These are phyloP conservation scores for Melopsittacus undulatus DNA, from an alignment of 2,797 vertebrate species.

Conservation along the genomic window DNA sequence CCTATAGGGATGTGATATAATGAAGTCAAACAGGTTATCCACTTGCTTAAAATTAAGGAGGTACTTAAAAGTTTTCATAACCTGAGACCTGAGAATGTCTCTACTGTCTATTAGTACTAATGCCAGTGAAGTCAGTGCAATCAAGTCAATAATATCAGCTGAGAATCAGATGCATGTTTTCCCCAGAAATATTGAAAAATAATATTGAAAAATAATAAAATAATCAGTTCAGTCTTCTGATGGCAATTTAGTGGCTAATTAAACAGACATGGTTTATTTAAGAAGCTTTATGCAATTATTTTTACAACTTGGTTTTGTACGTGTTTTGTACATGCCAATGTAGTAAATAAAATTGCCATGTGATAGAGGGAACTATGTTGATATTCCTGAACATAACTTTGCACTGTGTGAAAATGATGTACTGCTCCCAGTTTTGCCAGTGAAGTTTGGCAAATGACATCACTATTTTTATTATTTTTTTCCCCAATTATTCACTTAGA, in stretches of 20 bases:
- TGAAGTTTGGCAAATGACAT: background rate
- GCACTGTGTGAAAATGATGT: background rate
- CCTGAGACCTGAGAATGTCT: background rate
- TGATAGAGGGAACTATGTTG: background rate
- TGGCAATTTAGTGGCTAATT: slow-evolving; percentile 23
- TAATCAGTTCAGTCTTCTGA: slow-evolving; percentile 12
- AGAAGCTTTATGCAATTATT: slow-evolving; percentile 8
- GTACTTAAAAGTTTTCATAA: background rate
- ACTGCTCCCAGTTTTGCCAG: background rate
- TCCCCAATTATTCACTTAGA: background rate
- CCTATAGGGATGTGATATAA: background rate
- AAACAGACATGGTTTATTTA: background rate
- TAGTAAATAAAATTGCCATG: background rate
- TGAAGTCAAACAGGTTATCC: background rate
- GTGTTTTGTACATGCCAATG: too few relatives aligned
- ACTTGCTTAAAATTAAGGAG: background rate
- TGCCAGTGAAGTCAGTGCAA: background rate
- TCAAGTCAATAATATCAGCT: background rate
- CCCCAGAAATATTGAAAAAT: slow-evolving; percentile 20
- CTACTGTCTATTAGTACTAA: background rate
- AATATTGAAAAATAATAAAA: background rate
- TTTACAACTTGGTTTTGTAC: background rate
- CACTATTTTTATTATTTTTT: background rate
- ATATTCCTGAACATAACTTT: background rate
- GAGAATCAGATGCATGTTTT: background rate